These are phyloP conservation scores for Lordiphosa clarofinis DNA, from an alignment of 1,140 invertebrate genomes.

Conservation along the genomic window DNA sequence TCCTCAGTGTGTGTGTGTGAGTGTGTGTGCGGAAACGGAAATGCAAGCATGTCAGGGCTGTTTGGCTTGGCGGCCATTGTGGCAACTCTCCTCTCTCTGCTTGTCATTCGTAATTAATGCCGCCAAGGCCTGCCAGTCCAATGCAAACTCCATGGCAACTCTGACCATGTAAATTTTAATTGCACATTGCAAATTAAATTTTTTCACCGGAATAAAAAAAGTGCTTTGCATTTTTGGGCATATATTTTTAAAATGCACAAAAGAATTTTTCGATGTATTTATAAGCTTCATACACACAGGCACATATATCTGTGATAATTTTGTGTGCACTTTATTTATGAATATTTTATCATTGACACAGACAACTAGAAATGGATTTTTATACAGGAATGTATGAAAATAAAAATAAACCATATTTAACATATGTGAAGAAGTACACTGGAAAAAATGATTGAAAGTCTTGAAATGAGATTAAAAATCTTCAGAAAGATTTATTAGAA, in stretches of 20 bases:
- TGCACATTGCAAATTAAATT: constrained; percentile 2
- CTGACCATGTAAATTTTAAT: constrained; percentile 24
- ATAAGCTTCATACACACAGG: constrained; percentile 6
- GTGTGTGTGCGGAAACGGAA: constrained; percentile 56
- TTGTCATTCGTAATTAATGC: constrained; percentile 62
- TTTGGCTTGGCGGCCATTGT: constrained; percentile 49
- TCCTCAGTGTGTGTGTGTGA: constrained; percentile 18
- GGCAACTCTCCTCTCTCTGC: constrained; percentile 12
- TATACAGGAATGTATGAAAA: no score
- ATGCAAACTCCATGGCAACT: neutral
- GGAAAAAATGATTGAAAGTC: no score
- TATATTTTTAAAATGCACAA: constrained; percentile 38
- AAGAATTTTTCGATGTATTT: constrained; percentile 22
- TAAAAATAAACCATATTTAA: no score
- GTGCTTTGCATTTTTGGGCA: constrained; percentile 11
- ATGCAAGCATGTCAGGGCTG: constrained; percentile 63
- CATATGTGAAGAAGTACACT: no score
- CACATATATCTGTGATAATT: neutral
- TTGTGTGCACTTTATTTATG: no score
- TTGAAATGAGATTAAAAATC: no score
- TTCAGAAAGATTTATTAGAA: no score
- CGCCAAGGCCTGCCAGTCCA: constrained; percentile 1
- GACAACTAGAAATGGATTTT: no score
- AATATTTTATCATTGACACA: no score
- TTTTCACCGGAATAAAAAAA: neutral